A percentile compares a stretch with the other conserved stretches of the same genome.
phyloP scores from a whole-genome alignment of 2,797 vertebrate species.

The Myioborus melanocephalus region DNA sequence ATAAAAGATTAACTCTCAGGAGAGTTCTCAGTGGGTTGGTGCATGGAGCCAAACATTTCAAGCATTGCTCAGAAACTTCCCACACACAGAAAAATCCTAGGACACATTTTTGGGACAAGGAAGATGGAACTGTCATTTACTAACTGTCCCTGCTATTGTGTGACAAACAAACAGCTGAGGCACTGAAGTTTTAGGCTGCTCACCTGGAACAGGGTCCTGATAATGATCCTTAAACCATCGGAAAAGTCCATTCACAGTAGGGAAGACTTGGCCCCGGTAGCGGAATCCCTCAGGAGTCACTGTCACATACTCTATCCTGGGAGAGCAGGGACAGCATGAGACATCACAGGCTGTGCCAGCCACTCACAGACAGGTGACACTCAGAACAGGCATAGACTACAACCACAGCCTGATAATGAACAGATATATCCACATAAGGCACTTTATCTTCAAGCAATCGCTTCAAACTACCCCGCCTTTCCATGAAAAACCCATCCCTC shows the following conservation, averaged over 20 bases:
- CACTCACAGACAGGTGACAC: not conserved
- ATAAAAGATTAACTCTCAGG: not conserved
- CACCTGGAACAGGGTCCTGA: slow-evolving; percentile 96
- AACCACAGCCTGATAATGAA: not conserved
- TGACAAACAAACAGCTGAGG: not conserved
- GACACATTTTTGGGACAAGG: not conserved
- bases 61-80: not conserved
- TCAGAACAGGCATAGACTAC: not conserved
- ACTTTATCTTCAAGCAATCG: not conserved
- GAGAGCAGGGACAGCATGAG: not conserved
- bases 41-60: not conserved
- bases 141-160: not conserved
- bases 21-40: not conserved
- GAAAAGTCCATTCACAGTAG: slow-evolving; percentile 95
- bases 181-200: not conserved
- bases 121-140: not conserved
- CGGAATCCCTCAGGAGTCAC: slow-evolving; percentile 97
- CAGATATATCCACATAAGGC: not conserved
- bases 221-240: slow-evolving; percentile 99
- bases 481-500: not conserved
- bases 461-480: not conserved
- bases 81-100: not conserved
- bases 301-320: slow-evolving; percentile 94
- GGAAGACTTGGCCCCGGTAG: slow-evolving; percentile 94
- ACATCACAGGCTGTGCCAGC: not conserved